These are phyloP conservation scores for Chlorodrepanis virens DNA, from an alignment of 2,113 vertebrate species.

Conservation along the genomic window DNA sequence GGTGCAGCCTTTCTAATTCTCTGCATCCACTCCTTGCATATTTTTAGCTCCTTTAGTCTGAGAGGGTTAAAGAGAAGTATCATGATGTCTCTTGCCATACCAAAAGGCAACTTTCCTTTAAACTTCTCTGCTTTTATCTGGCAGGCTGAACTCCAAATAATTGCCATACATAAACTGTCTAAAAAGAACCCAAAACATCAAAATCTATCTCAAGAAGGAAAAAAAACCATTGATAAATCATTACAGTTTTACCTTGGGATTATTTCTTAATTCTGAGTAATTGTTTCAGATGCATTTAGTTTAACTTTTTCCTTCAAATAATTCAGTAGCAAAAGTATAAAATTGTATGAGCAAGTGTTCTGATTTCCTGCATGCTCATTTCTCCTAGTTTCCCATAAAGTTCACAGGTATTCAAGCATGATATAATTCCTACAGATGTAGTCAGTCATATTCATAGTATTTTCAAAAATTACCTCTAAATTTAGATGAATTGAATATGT, in stretches of 20 bases:
- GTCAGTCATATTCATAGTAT: not conserved
- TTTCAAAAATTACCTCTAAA: not conserved
- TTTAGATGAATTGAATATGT: not conserved
- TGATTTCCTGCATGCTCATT: not conserved
- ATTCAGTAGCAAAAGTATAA: not conserved
- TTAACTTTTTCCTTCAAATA: not conserved
- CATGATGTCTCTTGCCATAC: not conserved
- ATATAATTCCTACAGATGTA: not conserved
- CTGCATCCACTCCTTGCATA: not conserved
- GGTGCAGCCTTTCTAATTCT: not conserved
- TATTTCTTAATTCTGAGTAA: not conserved
- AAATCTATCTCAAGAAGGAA: not conserved
- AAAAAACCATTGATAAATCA: not conserved
- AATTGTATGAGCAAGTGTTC: not conserved
- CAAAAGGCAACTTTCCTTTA: not conserved
- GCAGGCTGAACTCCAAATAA: not conserved
- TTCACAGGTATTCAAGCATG: not conserved
- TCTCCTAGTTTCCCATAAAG: not conserved
- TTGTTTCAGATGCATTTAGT: not conserved
- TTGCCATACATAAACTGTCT: not conserved
- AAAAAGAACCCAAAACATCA: not conserved
- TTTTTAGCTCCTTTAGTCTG: not conserved
- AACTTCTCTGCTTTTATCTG: not conserved
- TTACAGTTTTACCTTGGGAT: not conserved
- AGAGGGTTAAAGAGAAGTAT: not conserved